Percentiles rank a stretch among this genome's conserved stretches.
Evolutionary conservation across 2,888 invertebrate genomes (phyloP).

Genomic region (Ashinkailepas kermadecensis): DNA sequence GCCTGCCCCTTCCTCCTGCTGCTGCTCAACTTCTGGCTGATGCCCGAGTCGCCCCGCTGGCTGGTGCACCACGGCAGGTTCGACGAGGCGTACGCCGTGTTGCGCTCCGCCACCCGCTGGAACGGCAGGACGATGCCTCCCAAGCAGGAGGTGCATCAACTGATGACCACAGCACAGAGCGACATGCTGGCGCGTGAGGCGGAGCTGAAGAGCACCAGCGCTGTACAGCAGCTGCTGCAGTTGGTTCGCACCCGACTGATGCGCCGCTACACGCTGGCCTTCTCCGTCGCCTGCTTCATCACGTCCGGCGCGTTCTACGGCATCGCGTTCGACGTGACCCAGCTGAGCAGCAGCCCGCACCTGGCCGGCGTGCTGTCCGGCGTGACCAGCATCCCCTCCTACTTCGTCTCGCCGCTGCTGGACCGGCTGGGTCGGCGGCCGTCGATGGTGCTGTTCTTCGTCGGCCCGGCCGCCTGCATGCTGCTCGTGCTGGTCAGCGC

Average conservation of each 20-base stretch:
- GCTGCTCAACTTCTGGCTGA: slow-evolving; percentile 50
- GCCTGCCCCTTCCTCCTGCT: slow-evolving; percentile 56
- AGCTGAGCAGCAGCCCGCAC: slow-evolving; percentile 45
- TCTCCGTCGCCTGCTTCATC: background rate
- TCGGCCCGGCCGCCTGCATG: slow-evolving; percentile 42
- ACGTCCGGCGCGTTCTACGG: slow-evolving; percentile 45
- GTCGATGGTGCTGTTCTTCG: slow-evolving; percentile 43
- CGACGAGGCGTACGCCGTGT: background rate
- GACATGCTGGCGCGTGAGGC: background rate
- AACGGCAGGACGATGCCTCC: background rate
- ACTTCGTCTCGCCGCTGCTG: slow-evolving; percentile 40
- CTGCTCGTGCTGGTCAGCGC: slow-evolving; percentile 41
- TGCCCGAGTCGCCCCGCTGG: slow-evolving; percentile 76
- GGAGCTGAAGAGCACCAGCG: background rate
- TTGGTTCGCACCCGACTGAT: background rate
- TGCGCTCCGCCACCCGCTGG: background rate
- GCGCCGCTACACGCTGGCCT: background rate
- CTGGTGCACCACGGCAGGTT: slow-evolving; percentile 44
- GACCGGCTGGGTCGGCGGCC: slow-evolving; percentile 44
- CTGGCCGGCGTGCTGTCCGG: slow-evolving; percentile 45
- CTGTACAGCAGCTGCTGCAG: background rate
- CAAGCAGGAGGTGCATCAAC: background rate
- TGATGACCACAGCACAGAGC: background rate
- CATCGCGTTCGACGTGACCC: slow-evolving; percentile 43
- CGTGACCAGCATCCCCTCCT: slow-evolving; percentile 45